phyloP scores from a whole-genome alignment of 2,113 vertebrate species.

The Siniperca knerii region DNA sequence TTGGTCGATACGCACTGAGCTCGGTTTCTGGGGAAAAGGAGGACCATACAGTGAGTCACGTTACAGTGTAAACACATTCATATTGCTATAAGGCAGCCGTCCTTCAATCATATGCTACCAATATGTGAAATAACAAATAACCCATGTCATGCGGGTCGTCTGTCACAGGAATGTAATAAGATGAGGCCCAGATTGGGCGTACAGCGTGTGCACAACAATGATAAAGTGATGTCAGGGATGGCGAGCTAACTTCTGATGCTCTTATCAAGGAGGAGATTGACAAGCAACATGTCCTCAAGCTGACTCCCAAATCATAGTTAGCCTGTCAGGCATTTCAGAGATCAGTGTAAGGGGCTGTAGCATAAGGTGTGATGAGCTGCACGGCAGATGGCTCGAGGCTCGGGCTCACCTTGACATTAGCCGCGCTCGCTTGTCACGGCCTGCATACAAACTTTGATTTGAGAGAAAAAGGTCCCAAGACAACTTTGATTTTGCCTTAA shows the following conservation, averaged over 20 bases:
- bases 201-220: constrained; percentile 11
- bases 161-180: constrained; percentile 36
- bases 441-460: constrained; percentile 53
- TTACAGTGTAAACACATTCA: constrained; percentile 13
- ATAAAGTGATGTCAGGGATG: constrained; percentile 42
- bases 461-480: constrained; percentile 40
- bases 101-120: constrained; percentile 49
- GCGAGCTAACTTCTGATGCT: constrained; percentile 44
- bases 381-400: constrained; percentile 70
- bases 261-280: constrained; percentile 63
- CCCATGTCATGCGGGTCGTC: constrained; percentile 34
- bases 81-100: constrained; percentile 28
- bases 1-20: constrained; percentile 99
- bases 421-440: constrained; percentile 10
- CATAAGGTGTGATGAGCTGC: constrained; percentile 49
- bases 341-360: constrained; percentile 57
- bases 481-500: constrained; percentile 49
- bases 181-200: constrained; percentile 1
- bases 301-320: constrained; percentile 62
- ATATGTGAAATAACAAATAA: constrained; percentile 44
- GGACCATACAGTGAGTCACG: neutral
- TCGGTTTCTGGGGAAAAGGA: constrained; percentile 89
- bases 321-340: constrained; percentile 56
- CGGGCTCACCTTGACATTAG: constrained; percentile 71
- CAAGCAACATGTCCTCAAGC: constrained; percentile 64